phyloP scores from a whole-genome alignment of 2,888 invertebrate species.

The Erebia palarica region DNA sequence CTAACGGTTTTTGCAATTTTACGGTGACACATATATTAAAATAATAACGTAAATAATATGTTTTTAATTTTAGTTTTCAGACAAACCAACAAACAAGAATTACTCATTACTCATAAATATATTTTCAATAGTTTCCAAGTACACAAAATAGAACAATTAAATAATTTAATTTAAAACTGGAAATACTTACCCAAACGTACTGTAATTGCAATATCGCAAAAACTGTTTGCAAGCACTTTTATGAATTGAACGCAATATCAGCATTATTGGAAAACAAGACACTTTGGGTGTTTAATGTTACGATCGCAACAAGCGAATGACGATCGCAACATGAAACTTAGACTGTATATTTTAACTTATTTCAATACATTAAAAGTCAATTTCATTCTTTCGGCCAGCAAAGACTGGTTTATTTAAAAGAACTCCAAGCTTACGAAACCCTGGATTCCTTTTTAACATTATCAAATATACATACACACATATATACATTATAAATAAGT shows the following conservation, averaged over 20 bases:
- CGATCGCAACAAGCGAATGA: conserved; percentile 14
- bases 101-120: too few relatives aligned
- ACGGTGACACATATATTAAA: too few relatives aligned
- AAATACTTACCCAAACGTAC: conserved; percentile 25
- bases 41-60: too few relatives aligned
- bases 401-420: not conserved
- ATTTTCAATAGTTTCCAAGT: too few relatives aligned
- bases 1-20: too few relatives aligned
- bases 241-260: conserved; percentile 12
- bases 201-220: conserved; percentile 5
- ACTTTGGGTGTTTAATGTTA: not conserved
- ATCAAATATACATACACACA: too few relatives aligned
- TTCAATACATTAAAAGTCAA: conserved; percentile 29
- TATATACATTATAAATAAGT: too few relatives aligned
- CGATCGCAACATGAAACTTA: not conserved
- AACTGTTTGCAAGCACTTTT: conserved; percentile 7
- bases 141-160: not conserved
- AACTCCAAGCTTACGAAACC: too few relatives aligned
- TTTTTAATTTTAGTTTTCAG: too few relatives aligned
- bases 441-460: too few relatives aligned
- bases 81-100: too few relatives aligned
- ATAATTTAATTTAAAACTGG: not conserved
- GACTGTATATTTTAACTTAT: conserved; percentile 1
- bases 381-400: conserved; percentile 1
- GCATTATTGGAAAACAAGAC: conserved; percentile 14